Evolutionary conservation across 2,113 vertebrate species (phyloP).

Genomic region (Myxocyprinus asiaticus): DNA sequence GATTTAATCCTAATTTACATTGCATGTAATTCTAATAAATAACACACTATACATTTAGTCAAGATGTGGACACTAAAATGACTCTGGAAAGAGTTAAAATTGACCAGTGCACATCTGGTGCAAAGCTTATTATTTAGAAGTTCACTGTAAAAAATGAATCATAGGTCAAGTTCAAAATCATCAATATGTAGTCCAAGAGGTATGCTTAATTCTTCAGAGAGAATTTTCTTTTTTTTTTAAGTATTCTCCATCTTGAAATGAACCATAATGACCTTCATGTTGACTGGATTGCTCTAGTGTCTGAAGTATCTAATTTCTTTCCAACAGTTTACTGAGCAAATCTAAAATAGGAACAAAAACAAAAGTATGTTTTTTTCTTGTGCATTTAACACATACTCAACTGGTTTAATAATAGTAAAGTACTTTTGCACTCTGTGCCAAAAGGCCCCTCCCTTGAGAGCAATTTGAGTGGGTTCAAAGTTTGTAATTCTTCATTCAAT

Average conservation of each 20-base stretch:
- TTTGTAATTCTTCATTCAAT: constrained; percentile 35
- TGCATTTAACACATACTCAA: constrained; percentile 43
- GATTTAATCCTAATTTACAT: background rate
- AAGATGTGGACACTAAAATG: background rate
- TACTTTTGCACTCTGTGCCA: constrained; percentile 33
- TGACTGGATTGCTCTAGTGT: constrained; percentile 6
- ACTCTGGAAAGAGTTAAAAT: background rate
- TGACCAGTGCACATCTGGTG: too few species aligned
- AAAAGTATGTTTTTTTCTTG: constrained; percentile 34
- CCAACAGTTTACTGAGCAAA: constrained; percentile 14
- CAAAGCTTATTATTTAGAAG: too few species aligned
- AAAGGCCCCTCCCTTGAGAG: constrained; percentile 28
- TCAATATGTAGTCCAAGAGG: too few species aligned
- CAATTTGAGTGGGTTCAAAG: constrained; percentile 38
- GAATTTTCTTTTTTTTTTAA: too few species aligned
- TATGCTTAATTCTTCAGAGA: too few species aligned
- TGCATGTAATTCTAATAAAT: background rate
- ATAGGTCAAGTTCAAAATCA: too few species aligned
- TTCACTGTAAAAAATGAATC: too few species aligned
- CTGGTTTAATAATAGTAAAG: too few species aligned
- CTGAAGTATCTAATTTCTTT: constrained; percentile 3
- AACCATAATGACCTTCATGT: constrained; percentile 25
- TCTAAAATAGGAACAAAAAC: constrained; percentile 30
- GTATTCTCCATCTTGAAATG: constrained; percentile 11
- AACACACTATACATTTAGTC: background rate